These are phyloP conservation scores for Gila orcuttii DNA, from an alignment of 2,113 vertebrate species.

Conservation along the genomic window DNA sequence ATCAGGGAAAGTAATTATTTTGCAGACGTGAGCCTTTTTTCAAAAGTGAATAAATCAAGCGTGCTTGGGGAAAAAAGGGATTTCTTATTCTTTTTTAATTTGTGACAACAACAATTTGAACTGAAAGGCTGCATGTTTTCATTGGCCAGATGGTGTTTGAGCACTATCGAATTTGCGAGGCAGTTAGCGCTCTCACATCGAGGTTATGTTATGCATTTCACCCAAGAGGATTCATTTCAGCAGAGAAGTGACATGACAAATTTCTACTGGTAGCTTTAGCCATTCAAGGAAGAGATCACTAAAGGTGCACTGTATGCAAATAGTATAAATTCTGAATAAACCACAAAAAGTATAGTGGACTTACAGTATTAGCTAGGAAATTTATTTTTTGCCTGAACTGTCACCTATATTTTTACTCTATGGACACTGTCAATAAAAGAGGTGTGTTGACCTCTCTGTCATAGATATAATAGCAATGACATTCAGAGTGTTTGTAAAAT, in stretches of 20 bases:
- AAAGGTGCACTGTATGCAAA: background rate
- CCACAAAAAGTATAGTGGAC: background rate
- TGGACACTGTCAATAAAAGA: background rate
- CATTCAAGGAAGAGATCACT: background rate
- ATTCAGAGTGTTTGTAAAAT: background rate
- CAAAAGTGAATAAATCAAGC: background rate
- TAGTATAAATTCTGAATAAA: background rate
- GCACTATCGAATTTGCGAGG: background rate
- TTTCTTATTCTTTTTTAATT: background rate
- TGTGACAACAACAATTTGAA: background rate
- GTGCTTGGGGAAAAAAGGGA: background rate
- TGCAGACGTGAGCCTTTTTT: background rate
- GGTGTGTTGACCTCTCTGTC: background rate
- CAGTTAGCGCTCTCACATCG: background rate
- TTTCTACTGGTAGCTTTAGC: slow-evolving; percentile 18
- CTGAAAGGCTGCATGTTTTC: background rate
- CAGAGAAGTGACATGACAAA: slow-evolving; percentile 23
- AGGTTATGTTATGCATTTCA: slow-evolving; percentile 38
- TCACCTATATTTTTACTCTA: background rate
- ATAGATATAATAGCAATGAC: background rate
- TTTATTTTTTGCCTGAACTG: background rate
- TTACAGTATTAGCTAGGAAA: background rate
- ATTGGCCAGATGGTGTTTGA: slow-evolving; percentile 24
- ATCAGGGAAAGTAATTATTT: background rate
- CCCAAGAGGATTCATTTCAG: slow-evolving; percentile 6